These are phyloP conservation scores for Luidia sarsii DNA, from an alignment of 53 echinoderm and acorn worm genomes.

Conservation along the genomic window DNA sequence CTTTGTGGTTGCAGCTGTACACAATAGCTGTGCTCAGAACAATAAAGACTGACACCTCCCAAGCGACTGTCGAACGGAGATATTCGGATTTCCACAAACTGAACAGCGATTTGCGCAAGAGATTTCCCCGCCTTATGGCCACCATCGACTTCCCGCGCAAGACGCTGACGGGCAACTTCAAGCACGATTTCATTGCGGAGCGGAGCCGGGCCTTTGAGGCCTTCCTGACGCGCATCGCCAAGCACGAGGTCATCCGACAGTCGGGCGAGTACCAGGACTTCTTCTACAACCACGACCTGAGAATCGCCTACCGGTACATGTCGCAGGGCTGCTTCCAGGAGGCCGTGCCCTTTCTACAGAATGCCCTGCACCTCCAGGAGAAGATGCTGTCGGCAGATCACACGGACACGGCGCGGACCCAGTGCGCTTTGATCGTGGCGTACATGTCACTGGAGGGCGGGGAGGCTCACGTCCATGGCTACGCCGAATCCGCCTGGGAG, in stretches of 20 bases:
- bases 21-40: slow-evolving; percentile 86
- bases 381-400: slow-evolving; percentile 83
- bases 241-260: slow-evolving; percentile 71
- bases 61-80: slow-evolving; percentile 86
- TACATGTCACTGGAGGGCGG: slow-evolving; percentile 82
- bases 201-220: slow-evolving; percentile 93
- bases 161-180: slow-evolving; percentile 87
- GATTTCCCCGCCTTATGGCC: slow-evolving; percentile 82
- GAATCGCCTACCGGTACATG: slow-evolving; percentile 85
- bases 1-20: slow-evolving; percentile 68
- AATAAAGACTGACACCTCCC: slow-evolving; percentile 87
- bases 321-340: slow-evolving; percentile 71
- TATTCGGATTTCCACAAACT: slow-evolving; percentile 90
- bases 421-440: slow-evolving; percentile 86
- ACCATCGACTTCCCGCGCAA: slow-evolving; percentile 82
- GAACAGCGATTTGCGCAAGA: slow-evolving; percentile 65
- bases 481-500: slow-evolving; percentile 81
- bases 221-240: slow-evolving; percentile 72
- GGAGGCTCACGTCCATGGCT: slow-evolving; percentile 83
- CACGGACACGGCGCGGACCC: slow-evolving; percentile 72
- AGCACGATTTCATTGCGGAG: slow-evolving; percentile 91
- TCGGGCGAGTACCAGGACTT: slow-evolving; percentile 82
- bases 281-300: slow-evolving; percentile 89
- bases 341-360: slow-evolving; percentile 84
- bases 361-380: slow-evolving; percentile 91